Evolutionary conservation across 2,888 invertebrate species (phyloP), one percentile per base, ranked within the genome.

Genomic region (Lordiphosa fenestrarum): DNA sequence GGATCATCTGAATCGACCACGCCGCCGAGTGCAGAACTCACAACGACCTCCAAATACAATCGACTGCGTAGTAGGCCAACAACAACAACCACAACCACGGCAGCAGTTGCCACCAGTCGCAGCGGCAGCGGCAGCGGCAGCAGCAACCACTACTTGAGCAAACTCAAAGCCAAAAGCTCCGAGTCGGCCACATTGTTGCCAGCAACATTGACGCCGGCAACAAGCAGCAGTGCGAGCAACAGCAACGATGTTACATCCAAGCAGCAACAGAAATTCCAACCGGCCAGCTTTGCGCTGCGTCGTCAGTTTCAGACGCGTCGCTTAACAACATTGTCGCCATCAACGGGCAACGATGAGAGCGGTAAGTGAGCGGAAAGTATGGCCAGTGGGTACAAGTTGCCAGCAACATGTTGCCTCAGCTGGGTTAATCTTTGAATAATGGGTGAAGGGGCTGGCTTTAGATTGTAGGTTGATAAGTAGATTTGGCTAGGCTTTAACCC

Each of bases 241-340:
- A 53, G 15, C 51, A 56, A 39, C 54, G 50, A 54, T 57, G 56
- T 63, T 53, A 60, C 54, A 40, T 38, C 72, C 15, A 73, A 68
- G 59, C 58, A 78, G 38, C 70, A 69, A n/a, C 57, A 68, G 30
- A 78, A 82, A 57, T 75, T 83, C 50, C 73, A 70, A 25, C 52
- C 80, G 44, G 73, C 77, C 23, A 76, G 76, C 58, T 76, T 53
- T 12, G 75, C 76, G 21, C 61, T 85, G 47, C 80, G 87, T 12
- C 78, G 85, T 3, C 87, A 87, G 55, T 87, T 84, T 53, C 87
- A 87, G 53, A 70, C 82, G 37, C 80, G 87, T 42, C 86, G 87
- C 7, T 64, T 85, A 35, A 77, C 84, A 47, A 84, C 86, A 54
- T 80, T 84, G 67, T 62, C 76, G 7, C 51, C 81, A 4, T 51